phyloP scores from a whole-genome alignment of 2,113 vertebrate species.

The Hyperopisus bebe region DNA sequence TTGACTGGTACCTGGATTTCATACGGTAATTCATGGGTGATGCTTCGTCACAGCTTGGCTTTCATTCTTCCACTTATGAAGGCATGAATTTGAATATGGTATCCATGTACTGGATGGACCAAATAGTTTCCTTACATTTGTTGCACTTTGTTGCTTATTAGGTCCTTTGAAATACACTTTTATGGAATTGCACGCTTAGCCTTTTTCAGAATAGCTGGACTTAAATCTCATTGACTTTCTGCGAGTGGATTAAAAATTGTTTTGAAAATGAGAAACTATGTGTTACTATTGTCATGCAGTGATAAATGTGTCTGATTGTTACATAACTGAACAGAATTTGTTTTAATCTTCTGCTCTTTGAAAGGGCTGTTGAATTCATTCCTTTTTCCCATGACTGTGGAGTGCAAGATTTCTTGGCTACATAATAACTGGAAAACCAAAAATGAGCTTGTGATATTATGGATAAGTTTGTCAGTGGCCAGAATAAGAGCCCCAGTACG shows the following conservation, averaged over 20 bases:
- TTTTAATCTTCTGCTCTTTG: background rate
- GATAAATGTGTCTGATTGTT: background rate
- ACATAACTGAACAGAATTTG: background rate
- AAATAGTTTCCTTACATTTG: background rate
- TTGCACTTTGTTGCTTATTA: background rate
- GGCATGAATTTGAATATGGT: constrained; percentile 33
- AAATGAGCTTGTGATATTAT: background rate
- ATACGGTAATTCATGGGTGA: constrained; percentile 35
- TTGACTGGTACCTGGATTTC: constrained; percentile 30
- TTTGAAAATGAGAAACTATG: background rate
- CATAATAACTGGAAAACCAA: background rate
- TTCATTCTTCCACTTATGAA: constrained; percentile 12
- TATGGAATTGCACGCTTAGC: background rate
- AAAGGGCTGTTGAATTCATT: background rate
- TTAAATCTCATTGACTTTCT: background rate
- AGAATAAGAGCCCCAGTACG: background rate
- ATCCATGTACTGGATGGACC: constrained; percentile 22
- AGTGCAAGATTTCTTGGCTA: background rate
- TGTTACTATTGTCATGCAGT: background rate
- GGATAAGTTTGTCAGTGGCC: background rate
- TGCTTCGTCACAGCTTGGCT: constrained; percentile 31
- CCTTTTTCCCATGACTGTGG: background rate
- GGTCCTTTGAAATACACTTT: background rate
- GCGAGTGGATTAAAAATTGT: background rate
- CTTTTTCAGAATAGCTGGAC: background rate